A percentile compares a stretch with the other conserved stretches of the same genome.
Conservation (phyloP, 2,113 vertebrate species). For the Oncorhynchus keta region DNA sequence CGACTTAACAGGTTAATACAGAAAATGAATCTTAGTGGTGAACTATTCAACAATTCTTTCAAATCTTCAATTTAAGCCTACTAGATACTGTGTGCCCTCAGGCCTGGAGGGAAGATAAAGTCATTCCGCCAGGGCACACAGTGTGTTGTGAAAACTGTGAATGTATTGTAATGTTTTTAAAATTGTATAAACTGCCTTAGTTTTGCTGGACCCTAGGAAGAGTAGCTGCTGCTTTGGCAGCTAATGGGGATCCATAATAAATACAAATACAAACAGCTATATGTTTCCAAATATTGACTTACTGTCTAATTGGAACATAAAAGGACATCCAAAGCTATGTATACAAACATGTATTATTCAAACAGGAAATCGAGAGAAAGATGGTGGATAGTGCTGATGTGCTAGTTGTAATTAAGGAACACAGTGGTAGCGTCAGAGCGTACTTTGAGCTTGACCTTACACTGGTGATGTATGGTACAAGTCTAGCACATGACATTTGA, state of each 20-base stretch:
- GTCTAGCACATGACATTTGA: constrained; percentile 54
- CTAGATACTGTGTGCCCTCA: too few relatives aligned
- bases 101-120: too few relatives aligned
- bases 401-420: constrained; percentile 62
- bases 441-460: constrained; percentile 66
- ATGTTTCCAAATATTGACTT: neutral
- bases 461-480: constrained; percentile 67
- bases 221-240: too few relatives aligned
- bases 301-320: neutral
- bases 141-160: too few relatives aligned
- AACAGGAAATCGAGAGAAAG: neutral
- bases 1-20: too few relatives aligned
- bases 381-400: constrained; percentile 16
- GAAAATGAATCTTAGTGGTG: neutral
- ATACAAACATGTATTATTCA: constrained; percentile 38
- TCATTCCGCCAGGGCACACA: too few relatives aligned
- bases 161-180: too few relatives aligned
- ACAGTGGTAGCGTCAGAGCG: constrained; percentile 36
- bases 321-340: neutral
- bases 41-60: neutral
- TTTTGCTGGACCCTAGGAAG: too few relatives aligned
- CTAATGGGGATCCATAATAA: too few relatives aligned
- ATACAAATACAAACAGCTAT: neutral
- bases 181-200: too few relatives aligned
- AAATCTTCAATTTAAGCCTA: neutral